These are phyloP conservation scores for Cherax quadricarinatus DNA, from an alignment of 1,140 invertebrate genomes.

Conservation along the genomic window DNA sequence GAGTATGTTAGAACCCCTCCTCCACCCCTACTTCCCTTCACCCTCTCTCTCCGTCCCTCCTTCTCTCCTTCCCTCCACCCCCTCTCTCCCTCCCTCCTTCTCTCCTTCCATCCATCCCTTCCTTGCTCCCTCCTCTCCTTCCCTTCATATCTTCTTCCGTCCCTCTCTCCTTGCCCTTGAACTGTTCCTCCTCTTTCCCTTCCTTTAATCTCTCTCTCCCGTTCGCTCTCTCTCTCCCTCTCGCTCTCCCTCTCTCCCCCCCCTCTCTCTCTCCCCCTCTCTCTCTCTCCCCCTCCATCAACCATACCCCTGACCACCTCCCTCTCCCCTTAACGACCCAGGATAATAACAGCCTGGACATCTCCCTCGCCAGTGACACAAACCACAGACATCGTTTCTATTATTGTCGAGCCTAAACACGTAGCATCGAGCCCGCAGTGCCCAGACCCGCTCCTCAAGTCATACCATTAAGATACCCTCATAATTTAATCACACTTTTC, in stretches of 20 bases:
- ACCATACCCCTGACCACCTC: neutral
- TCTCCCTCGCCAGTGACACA: conserved; percentile 54
- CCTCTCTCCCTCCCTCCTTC: neutral
- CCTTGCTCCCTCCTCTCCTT: neutral
- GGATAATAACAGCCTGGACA: conserved; percentile 39
- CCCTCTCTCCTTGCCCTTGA: neutral
- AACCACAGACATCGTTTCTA: conserved; percentile 62
- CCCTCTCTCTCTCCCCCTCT: neutral
- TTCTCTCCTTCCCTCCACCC: too few relatives aligned
- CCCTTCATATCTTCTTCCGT: neutral
- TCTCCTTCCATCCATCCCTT: neutral
- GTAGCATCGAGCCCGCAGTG: conserved; percentile 1
- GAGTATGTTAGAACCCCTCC: too few relatives aligned
- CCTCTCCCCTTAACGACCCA: conserved; percentile 32
- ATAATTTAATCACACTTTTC: conserved; percentile 26
- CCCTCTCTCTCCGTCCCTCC: neutral
- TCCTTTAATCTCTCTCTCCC: neutral
- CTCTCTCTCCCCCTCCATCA: neutral
- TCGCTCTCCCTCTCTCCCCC: neutral
- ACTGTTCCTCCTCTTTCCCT: neutral
- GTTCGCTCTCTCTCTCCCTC: neutral
- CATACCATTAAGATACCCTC: conserved; percentile 68
- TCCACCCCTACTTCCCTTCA: too few relatives aligned
- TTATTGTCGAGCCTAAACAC: conserved; percentile 64
- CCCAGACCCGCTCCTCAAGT: conserved; percentile 40